Percentiles rank a stretch among this genome's conserved stretches.
Conservation (phyloP, 2,797 vertebrate genomes). For the Leptodactylus fallax region DNA sequence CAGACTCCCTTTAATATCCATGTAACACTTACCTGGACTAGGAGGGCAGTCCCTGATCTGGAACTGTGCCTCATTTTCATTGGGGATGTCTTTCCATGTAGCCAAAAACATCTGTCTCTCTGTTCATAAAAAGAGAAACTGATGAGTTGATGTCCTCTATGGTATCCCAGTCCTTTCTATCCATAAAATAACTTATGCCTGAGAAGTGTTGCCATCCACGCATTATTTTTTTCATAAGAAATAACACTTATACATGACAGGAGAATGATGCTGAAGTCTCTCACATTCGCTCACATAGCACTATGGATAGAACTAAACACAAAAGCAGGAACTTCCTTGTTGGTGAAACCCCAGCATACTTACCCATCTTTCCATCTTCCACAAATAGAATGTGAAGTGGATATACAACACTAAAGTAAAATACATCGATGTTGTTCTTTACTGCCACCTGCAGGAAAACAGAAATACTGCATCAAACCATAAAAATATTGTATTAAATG, state of each 20-base stretch:
- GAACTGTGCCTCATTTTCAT: conserved; percentile 93
- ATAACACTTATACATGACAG: no score
- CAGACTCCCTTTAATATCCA: no score
- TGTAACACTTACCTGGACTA: conserved; percentile 81
- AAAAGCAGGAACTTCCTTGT: neutral
- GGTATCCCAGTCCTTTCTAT: neutral
- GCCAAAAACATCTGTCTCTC: conserved; percentile 95
- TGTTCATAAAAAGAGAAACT: conserved; percentile 67
- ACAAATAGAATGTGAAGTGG: conserved; percentile 94
- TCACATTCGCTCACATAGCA: no score
- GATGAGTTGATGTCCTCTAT: neutral
- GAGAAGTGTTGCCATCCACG: neutral
- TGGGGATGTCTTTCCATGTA: conserved; percentile 98
- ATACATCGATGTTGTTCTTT: conserved; percentile 98
- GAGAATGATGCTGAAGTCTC: no score
- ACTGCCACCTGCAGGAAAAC: conserved; percentile 85
- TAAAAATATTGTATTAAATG: neutral
- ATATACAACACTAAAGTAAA: conserved; percentile 98
- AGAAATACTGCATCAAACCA: neutral
- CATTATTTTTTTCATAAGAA: no score
- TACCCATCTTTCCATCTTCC: conserved; percentile 98
- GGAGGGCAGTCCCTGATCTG: conserved; percentile 96
- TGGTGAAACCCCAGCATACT: conserved; percentile 69
- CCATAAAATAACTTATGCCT: neutral
- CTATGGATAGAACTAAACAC: neutral